phyloP scores from a whole-genome alignment of 2,888 invertebrate genomes.

The Brachyptera putata region DNA sequence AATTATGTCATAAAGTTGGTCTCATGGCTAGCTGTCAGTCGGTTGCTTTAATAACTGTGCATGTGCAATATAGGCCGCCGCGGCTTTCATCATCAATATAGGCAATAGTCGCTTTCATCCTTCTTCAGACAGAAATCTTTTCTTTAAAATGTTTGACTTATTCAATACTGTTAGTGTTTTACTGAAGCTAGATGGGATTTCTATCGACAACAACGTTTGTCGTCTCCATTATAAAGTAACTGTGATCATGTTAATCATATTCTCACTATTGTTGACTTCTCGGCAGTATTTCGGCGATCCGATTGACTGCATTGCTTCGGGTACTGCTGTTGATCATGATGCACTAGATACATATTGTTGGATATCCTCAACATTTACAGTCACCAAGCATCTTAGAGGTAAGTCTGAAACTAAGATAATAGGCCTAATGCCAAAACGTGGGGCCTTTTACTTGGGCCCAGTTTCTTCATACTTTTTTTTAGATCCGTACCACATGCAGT shows the following conservation, averaged over 20 bases:
- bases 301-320: conserved; percentile 60
- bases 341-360: conserved; percentile 73
- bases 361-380: conserved; percentile 69
- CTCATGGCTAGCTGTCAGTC: too few species aligned
- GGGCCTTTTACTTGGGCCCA: neutral
- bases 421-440: neutral
- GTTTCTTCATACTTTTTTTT: too few species aligned
- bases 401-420: conserved; percentile 34
- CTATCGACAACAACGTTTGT: conserved; percentile 72
- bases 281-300: conserved; percentile 85
- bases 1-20: too few species aligned
- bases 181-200: conserved; percentile 60
- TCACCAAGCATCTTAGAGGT: conserved; percentile 46
- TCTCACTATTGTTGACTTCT: conserved; percentile 69
- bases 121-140: too few species aligned
- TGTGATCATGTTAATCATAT: conserved; percentile 65
- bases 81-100: too few species aligned
- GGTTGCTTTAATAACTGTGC: too few species aligned
- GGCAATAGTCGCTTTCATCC: too few species aligned
- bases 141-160: conserved; percentile 62
- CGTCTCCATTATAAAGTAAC: conserved; percentile 71
- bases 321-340: conserved; percentile 45
- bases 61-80: too few species aligned
- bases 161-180: conserved; percentile 63
- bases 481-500: too few species aligned